A percentile compares a stretch with the other conserved stretches of the same genome.
Evolutionary conservation across 2,113 vertebrate genomes (phyloP).

Genomic region (Cacatua alba): DNA sequence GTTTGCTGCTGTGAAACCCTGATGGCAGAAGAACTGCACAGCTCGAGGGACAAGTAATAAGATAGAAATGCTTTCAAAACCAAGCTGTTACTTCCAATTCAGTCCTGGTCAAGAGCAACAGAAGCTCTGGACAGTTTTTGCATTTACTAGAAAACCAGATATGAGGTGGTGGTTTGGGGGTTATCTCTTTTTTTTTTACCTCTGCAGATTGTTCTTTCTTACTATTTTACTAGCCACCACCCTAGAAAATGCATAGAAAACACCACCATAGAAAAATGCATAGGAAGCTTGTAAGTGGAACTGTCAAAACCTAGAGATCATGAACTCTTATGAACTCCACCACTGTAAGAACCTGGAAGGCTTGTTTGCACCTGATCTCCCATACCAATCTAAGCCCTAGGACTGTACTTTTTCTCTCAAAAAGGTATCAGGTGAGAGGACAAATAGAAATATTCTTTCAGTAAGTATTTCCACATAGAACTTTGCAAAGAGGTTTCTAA

Average conservation of each 20-base stretch:
- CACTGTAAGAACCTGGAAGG: background rate
- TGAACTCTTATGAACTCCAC: background rate
- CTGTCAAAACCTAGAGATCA: background rate
- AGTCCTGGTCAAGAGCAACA: background rate
- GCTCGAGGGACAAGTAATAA: background rate
- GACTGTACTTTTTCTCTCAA: background rate
- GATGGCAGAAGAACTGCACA: conserved; percentile 14
- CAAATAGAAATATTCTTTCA: background rate
- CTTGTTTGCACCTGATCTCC: background rate
- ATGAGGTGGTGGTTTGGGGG: background rate
- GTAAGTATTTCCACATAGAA: background rate
- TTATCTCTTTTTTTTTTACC: background rate
- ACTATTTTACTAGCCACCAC: background rate
- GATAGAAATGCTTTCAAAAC: conserved; percentile 2
- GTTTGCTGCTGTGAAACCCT: conserved; percentile 15
- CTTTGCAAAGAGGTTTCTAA: background rate
- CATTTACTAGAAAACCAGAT: background rate
- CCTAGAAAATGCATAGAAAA: background rate
- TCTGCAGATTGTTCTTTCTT: background rate
- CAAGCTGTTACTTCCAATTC: background rate
- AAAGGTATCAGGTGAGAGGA: background rate
- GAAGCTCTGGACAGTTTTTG: background rate
- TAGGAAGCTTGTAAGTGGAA: background rate
- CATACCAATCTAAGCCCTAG: background rate
- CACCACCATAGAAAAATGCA: background rate